phyloP scores from a whole-genome alignment of 1,140 invertebrate species.

The Chironomus striatipennis region DNA sequence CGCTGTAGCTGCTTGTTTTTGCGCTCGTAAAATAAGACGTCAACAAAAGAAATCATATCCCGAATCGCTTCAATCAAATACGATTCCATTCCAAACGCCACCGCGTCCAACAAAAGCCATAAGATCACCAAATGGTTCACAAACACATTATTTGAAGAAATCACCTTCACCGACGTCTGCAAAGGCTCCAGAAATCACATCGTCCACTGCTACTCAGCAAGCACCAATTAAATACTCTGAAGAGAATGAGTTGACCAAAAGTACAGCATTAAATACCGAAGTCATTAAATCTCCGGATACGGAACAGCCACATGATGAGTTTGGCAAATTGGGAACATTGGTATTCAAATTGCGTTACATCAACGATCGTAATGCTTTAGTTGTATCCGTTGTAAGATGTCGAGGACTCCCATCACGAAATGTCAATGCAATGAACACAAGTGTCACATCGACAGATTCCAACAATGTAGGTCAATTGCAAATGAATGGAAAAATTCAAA shows the following conservation, averaged over 20 bases:
- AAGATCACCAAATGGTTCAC: constrained; percentile 49
- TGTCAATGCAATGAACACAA: constrained; percentile 31
- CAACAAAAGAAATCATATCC: constrained; percentile 38
- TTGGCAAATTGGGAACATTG: constrained; percentile 66
- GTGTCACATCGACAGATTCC: constrained; percentile 32
- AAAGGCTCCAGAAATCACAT: constrained; percentile 32
- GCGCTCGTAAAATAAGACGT: constrained; percentile 36
- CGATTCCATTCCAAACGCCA: constrained; percentile 47
- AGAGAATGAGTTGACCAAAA: constrained; percentile 37
- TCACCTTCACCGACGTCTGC: constrained; percentile 71
- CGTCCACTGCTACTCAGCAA: constrained; percentile 39
- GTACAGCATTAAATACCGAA: constrained; percentile 37
- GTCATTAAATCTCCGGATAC: constrained; percentile 33
- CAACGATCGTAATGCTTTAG: constrained; percentile 77
- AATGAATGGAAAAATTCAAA: constrained; percentile 40
- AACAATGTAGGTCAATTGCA: neutral
- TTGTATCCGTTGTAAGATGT: constrained; percentile 85
- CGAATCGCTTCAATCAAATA: constrained; percentile 33
- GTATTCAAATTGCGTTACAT: constrained; percentile 83
- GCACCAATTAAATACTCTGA: constrained; percentile 33
- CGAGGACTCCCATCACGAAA: constrained; percentile 69
- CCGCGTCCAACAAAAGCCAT: constrained; percentile 47
- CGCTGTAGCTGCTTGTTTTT: constrained; percentile 36
- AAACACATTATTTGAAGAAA: constrained; percentile 76
- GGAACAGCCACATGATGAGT: constrained; percentile 45